Evolutionary conservation across 2,113 vertebrate genomes (phyloP).

Genomic region (Neogobius melanostomus): DNA sequence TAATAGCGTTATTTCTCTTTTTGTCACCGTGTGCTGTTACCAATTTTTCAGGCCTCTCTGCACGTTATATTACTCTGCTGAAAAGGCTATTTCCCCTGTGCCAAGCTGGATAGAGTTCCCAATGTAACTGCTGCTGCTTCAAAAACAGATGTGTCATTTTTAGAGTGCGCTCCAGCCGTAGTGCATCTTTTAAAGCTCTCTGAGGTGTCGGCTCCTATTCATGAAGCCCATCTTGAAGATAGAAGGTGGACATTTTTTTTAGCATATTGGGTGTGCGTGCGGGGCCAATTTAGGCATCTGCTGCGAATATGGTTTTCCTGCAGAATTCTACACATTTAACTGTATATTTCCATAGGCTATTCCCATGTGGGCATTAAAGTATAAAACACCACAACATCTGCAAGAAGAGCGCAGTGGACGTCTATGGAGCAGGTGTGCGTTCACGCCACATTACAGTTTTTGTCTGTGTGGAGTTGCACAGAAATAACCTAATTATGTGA

Average conservation of each 20-base stretch:
- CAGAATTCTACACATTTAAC: neutral
- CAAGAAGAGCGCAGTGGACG: constrained; percentile 1
- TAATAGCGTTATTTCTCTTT: constrained; percentile 67
- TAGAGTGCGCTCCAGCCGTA: constrained; percentile 26
- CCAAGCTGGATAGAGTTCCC: constrained; percentile 47
- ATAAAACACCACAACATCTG: constrained; percentile 20
- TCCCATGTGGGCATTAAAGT: constrained; percentile 7
- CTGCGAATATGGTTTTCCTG: neutral
- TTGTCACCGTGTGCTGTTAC: constrained; percentile 54
- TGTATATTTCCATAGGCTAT: neutral
- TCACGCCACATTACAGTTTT: constrained; percentile 29
- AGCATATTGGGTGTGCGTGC: constrained; percentile 11
- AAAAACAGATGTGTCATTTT: constrained; percentile 45
- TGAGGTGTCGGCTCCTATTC: constrained; percentile 26
- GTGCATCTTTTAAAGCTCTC: constrained; percentile 34
- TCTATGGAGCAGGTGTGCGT: constrained; percentile 38
- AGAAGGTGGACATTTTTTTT: constrained; percentile 4
- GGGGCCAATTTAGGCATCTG: constrained; percentile 4
- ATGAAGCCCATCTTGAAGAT: constrained; percentile 36
- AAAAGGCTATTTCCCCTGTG: constrained; percentile 51
- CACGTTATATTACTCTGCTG: constrained; percentile 44
- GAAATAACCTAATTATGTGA: constrained; percentile 52
- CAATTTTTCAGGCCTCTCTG: constrained; percentile 34
- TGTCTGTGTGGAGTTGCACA: constrained; percentile 25
- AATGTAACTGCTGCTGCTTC: constrained; percentile 32